phyloP scores from a whole-genome alignment of 2,888 invertebrate species.

The Diogma glabrata region DNA sequence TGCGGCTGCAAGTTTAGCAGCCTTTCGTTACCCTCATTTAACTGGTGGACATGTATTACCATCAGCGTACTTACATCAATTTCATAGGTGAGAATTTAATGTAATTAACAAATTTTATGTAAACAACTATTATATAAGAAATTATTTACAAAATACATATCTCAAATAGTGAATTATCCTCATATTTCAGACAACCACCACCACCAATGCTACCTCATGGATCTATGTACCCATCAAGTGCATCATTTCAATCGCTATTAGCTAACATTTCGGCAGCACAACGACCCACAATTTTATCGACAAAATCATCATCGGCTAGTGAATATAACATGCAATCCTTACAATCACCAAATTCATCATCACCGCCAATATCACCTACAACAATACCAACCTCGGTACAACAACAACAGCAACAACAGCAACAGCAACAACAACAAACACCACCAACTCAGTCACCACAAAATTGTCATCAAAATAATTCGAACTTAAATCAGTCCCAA shows the following conservation, averaged over 20 bases:
- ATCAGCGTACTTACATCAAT: conserved; percentile 46
- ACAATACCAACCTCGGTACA: conserved; percentile 7
- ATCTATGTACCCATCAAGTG: conserved; percentile 42
- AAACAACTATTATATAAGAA: too few species aligned
- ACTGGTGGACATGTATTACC: conserved; percentile 41
- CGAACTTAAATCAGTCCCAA: conserved; percentile 39
- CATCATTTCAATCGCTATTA: conserved; percentile 74
- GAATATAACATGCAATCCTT: conserved; percentile 17
- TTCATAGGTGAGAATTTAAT: conserved; percentile 42
- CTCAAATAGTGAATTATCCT: conserved; percentile 33
- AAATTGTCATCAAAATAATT: not conserved
- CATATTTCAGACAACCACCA: conserved; percentile 46
- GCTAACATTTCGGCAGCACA: conserved; percentile 63
- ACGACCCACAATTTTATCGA: conserved; percentile 29
- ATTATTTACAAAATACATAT: too few species aligned
- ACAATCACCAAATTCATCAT: conserved; percentile 30
- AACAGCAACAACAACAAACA: conserved; percentile 3
- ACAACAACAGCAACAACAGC: conserved; percentile 6
- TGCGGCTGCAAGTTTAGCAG: conserved; percentile 48
- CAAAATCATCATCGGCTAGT: conserved; percentile 21
- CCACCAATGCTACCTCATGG: conserved; percentile 50
- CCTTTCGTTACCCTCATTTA: conserved; percentile 57
- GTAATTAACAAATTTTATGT: too few species aligned
- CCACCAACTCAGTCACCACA: conserved; percentile 33
- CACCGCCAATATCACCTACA: conserved; percentile 44